Base-by-base conservation (phyloP, 2,888 invertebrate species). In the Falcaria lacertinaria region DNA sequence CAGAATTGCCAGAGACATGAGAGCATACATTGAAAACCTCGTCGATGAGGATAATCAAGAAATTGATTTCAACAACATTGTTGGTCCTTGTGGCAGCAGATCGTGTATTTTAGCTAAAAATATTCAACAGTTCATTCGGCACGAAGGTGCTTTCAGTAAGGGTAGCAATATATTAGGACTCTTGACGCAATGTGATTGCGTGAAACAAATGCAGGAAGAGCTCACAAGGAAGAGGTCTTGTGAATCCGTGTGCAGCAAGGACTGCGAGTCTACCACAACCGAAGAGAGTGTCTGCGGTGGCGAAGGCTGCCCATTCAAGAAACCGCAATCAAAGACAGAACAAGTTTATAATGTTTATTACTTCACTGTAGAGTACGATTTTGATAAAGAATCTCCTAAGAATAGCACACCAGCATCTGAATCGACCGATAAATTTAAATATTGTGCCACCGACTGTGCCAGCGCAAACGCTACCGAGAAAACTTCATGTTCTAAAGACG, bases 1-100 rank as follows among this genome's bases (percentile, higher is more conserved):
- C 42, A 79, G 72, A 64, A 78, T 89, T 56, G 88, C 87, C 8
- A 78, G 85, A 65, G 74, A 80, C 43, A 63, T 89, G 47, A 69
- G 82, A 54, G 74, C 74, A 15, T 89, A 86, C 47, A 80, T 89
- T 28, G 82, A 84, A 67, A 77, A 74, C 39, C 68, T 87, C 2
- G 74, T 85, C 6, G 77, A 75, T 16, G 87, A 89, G 69, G 88
- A 89, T 44, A 67, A 79, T 33, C 57, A 64, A 51, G 77, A 74
- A 58, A 67, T 89, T 33, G 60, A 74, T 48, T 60, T 89, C 2
- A 61, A 78, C 15, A 74, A 80, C 11, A 64, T 89, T 15, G 65
- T 82, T 34, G 89, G 89, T 2, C 88, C 88, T 2, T 89, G 89
- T 54, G 89, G 89, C 17, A 88, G 84, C 47, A 83, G 78, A 52